Evolutionary conservation across 1,140 invertebrate species (phyloP).

Genomic region (Adelges cooleyi): DNA sequence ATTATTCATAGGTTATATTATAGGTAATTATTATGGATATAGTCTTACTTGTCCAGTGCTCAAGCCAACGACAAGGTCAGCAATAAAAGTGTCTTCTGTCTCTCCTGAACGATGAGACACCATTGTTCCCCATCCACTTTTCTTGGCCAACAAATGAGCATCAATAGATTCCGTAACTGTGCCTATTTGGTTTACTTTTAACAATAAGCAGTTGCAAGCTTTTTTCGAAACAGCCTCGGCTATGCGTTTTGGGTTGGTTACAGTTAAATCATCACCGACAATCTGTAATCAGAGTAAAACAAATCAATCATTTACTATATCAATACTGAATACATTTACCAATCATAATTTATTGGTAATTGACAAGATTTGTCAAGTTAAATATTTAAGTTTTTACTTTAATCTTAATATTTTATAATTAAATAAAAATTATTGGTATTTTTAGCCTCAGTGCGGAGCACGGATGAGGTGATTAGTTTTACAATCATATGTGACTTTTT

Average conservation of each 20-base stretch:
- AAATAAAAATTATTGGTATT: no score
- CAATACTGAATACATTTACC: no score
- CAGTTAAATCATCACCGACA: conserved; percentile 94
- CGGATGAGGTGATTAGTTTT: no score
- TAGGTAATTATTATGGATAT: no score
- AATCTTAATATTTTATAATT: no score
- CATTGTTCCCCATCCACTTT: conserved; percentile 96
- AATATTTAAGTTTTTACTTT: no score
- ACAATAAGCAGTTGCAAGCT: conserved; percentile 89
- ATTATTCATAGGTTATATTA: no score
- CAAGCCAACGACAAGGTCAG: conserved; percentile 92
- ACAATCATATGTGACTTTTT: no score
- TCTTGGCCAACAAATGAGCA: conserved; percentile 86
- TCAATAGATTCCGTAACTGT: conserved; percentile 93
- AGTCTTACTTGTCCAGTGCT: conserved; percentile 74
- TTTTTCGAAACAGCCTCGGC: conserved; percentile 93
- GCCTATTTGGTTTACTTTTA: conserved; percentile 99
- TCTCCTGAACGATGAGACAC: conserved; percentile 95
- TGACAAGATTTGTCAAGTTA: no score
- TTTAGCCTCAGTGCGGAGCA: no score
- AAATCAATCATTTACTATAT: no score
- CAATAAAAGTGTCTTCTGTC: conserved; percentile 98
- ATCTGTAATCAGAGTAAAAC: conserved; percentile 53
- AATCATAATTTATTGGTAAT: no score
- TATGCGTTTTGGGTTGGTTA: conserved; percentile 87